A percentile compares a stretch with the other conserved stretches of the same genome.
phyloP scores from a whole-genome alignment of 2,888 invertebrate species.

The Andricus quercusramuli region DNA sequence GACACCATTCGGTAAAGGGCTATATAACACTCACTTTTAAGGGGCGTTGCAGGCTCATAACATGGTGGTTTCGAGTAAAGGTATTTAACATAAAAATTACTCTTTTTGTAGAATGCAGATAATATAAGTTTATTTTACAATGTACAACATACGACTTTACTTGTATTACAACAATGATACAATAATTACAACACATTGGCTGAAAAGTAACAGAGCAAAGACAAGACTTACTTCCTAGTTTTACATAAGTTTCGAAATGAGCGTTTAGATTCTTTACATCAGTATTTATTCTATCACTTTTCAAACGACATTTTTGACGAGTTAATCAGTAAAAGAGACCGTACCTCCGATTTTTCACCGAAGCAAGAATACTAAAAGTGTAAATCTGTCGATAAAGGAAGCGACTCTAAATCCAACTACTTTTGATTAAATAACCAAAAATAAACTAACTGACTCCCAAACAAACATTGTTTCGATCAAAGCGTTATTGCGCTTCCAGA shows the following conservation, averaged over 20 bases:
- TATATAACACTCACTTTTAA: no score
- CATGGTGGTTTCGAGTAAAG: no score
- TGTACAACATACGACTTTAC: conserved; percentile 16
- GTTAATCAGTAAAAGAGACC: conserved; percentile 19
- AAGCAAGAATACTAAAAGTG: conserved; percentile 14
- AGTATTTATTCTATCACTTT: conserved; percentile 11
- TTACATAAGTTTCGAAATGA: neutral
- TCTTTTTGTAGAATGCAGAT: neutral
- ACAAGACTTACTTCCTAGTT: neutral
- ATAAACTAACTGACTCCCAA: neutral
- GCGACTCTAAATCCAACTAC: neutral
- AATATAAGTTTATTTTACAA: conserved; percentile 19
- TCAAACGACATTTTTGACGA: conserved; percentile 15
- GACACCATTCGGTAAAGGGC: no score
- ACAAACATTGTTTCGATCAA: neutral
- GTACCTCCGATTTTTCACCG: conserved; percentile 2
- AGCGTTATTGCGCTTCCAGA: neutral
- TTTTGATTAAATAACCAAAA: conserved; percentile 20
- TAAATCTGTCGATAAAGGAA: conserved; percentile 12
- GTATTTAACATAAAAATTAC: neutral
- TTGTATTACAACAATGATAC: conserved; percentile 30
- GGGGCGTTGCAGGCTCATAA: no score
- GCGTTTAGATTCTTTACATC: neutral
- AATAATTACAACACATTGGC: conserved; percentile 29
- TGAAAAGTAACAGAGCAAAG: conserved; percentile 21